Evolutionary conservation across 2,113 vertebrate genomes (phyloP).

Genomic region (Megalops atlanticus): DNA sequence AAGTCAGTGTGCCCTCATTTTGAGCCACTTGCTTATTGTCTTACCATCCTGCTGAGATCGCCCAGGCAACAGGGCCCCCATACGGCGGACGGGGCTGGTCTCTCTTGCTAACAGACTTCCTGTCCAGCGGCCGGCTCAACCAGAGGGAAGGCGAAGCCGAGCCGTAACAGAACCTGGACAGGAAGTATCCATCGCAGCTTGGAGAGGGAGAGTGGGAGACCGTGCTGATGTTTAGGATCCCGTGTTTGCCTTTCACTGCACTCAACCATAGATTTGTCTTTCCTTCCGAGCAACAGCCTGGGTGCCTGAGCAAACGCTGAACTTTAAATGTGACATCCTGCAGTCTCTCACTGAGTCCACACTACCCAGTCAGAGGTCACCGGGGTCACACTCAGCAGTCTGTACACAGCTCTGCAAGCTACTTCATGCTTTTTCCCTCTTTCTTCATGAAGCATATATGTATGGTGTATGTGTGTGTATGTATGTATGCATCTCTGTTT

Average conservation of each 20-base stretch:
- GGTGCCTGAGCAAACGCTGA: not conserved
- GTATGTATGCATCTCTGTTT: too few species aligned
- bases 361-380: not conserved
- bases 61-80: not conserved
- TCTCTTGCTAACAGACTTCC: slow-evolving; percentile 13
- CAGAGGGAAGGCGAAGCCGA: not conserved
- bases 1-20: not conserved
- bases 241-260: not conserved
- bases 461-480: too few species aligned
- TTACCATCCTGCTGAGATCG: slow-evolving; percentile 15
- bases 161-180: not conserved
- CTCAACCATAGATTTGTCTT: not conserved
- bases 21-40: not conserved
- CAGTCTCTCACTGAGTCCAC: not conserved
- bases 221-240: not conserved
- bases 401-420: not conserved
- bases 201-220: not conserved
- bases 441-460: too few species aligned
- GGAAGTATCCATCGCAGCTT: not conserved
- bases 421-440: not conserved
- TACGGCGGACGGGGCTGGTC: not conserved
- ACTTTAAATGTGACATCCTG: not conserved
- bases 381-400: not conserved
- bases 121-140: not conserved
- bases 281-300: not conserved